Percentiles rank a stretch among this genome's conserved stretches.
phyloP scores from a whole-genome alignment of 2,797 vertebrate genomes.

The Etheostoma perlongum region DNA sequence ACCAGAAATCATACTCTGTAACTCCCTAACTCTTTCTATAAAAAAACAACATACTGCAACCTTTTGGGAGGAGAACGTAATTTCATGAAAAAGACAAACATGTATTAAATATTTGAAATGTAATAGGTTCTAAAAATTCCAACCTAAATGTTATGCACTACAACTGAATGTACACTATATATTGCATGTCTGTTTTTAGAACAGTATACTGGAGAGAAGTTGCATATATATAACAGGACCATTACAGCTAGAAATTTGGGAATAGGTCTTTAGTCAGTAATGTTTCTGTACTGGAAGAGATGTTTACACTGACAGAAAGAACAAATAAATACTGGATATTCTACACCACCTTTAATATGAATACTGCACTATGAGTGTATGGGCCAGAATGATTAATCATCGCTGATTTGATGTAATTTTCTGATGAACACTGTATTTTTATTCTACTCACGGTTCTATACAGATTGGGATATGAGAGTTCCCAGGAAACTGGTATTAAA shows the following conservation, averaged over 20 bases:
- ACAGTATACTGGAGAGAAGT: neutral
- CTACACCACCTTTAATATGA: slow-evolving; percentile 30
- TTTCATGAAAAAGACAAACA: neutral
- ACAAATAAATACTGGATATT: slow-evolving; percentile 5
- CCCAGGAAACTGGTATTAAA: slow-evolving; percentile 77
- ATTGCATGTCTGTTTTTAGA: neutral
- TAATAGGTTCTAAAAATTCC: neutral
- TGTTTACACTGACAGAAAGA: neutral
- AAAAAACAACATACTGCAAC: neutral
- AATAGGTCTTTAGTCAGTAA: no score
- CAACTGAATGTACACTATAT: neutral
- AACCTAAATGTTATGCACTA: neutral
- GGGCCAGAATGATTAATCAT: slow-evolving; percentile 46
- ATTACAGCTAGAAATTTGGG: neutral
- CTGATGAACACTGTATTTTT: slow-evolving; percentile 59
- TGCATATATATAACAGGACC: neutral
- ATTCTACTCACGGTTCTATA: slow-evolving; percentile 50
- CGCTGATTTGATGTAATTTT: slow-evolving; percentile 56
- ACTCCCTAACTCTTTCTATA: neutral
- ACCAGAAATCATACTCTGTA: slow-evolving; percentile 12
- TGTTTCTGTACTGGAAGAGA: no score
- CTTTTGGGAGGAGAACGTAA: neutral
- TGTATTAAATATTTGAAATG: neutral
- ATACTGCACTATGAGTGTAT: neutral
- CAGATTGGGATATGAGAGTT: slow-evolving; percentile 64